Base-by-base conservation (phyloP, 2,113 vertebrate species). In the Mus spicilegus region DNA sequence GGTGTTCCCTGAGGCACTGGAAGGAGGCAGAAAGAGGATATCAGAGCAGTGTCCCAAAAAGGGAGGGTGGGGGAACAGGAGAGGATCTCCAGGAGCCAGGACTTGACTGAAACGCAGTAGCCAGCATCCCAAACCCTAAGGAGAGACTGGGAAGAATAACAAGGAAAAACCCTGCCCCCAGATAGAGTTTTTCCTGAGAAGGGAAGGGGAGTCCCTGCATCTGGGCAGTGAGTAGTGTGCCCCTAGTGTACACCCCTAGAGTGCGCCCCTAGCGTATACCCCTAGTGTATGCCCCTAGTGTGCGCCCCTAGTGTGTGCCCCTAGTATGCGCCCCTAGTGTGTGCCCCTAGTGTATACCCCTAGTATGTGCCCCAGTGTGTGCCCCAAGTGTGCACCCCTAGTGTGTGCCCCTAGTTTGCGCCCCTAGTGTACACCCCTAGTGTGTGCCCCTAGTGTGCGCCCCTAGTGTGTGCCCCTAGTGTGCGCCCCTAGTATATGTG, bases 371-470 rank as follows among this genome's bases (percentile, higher is more conserved):
- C 56, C 56, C 56, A 58, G 5, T 22, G 61, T 22, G 61, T 2
- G 9, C 0, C 56, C 30, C 0, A 0, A 1, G 20, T 14, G 5
- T 7, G 19, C 17, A 17, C 16, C 0, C 56, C 30, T 0, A 1
- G 30, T 10, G 3, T 11, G n/a, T n/a, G n/a, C 56, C 54, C 54
- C 54, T 56, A 56, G 54, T 56, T 3, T 11, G 26, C 36, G 20
- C 0, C 56, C 28, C 1, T 0, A 1, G 28, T 13, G 4, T 61
- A 22, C 20, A 10, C 51, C 51, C 51, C 51, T 51, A 51, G 51
- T 51, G 51, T 51, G 51, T 51, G 51, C 51, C 51, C 51, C 5
- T 51, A 51, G 17, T 22, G 58, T 22, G 58, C 7, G 9, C 0
- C 56, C 30, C 0, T 0, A 1, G 30, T 14, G 5, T 7, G 26